A percentile compares a stretch with the other conserved stretches of the same genome.
Evolutionary conservation across 2,888 invertebrate genomes (phyloP).

Genomic region (Theristus sp.): DNA sequence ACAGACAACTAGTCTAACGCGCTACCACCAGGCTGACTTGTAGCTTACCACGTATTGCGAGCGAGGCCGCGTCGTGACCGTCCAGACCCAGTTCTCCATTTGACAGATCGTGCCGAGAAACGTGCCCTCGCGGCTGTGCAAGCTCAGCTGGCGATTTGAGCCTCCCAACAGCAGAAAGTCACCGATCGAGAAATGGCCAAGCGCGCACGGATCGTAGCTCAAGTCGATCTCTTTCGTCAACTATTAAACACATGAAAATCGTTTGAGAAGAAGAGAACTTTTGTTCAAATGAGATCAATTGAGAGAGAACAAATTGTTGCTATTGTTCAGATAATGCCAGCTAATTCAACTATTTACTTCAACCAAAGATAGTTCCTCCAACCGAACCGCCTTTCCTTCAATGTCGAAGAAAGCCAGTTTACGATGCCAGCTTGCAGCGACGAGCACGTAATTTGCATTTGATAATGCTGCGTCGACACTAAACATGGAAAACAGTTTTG

Average conservation of each 20-base stretch:
- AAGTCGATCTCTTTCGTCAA: conserved; percentile 40
- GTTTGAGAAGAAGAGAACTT: background rate
- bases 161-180: conserved; percentile 64
- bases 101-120: conserved; percentile 52
- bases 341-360: background rate
- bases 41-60: conserved; percentile 54
- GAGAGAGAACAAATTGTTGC: too few species aligned
- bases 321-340: too few species aligned
- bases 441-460: conserved; percentile 37
- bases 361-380: background rate
- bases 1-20: too few species aligned
- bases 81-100: conserved; percentile 66
- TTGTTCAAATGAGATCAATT: too few species aligned
- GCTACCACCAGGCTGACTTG: too few species aligned
- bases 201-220: conserved; percentile 54
- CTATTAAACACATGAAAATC: too few species aligned
- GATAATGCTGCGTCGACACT: too few species aligned
- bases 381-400: conserved; percentile 57
- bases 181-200: conserved; percentile 53
- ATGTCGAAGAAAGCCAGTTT: conserved; percentile 69
- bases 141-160: conserved; percentile 51
- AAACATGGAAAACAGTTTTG: too few species aligned
- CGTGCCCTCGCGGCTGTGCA: conserved; percentile 53
- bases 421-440: conserved; percentile 81
- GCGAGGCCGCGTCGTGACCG: conserved; percentile 55